Percentiles rank a stretch among this genome's conserved stretches.
Conservation (phyloP, 2,888 invertebrate species). For the Tribolium freemani region DNA sequence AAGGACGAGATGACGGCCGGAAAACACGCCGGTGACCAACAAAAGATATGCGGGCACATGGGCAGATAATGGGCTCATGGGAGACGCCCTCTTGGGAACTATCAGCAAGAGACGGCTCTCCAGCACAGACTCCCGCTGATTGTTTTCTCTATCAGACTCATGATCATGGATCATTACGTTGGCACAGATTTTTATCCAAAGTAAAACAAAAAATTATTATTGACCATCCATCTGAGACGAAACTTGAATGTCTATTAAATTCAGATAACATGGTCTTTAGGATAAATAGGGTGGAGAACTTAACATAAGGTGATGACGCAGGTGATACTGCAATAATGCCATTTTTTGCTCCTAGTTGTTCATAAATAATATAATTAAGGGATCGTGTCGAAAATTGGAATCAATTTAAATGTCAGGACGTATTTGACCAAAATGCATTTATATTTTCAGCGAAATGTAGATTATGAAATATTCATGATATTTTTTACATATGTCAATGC, state of each 20-base stretch:
- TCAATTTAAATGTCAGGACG: background rate
- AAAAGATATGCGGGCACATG: slow-evolving; percentile 40
- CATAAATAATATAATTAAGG: background rate
- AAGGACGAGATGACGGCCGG: slow-evolving; percentile 11
- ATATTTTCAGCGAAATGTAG: background rate
- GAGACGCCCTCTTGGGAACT: slow-evolving; percentile 39
- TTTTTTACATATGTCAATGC: background rate
- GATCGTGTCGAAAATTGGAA: background rate
- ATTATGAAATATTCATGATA: background rate
- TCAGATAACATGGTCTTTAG: slow-evolving; percentile 11
- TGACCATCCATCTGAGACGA: background rate
- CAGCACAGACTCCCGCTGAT: slow-evolving; percentile 36
- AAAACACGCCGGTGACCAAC: slow-evolving; percentile 3
- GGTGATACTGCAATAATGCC: too few species aligned
- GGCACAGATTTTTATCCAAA: background rate
- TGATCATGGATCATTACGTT: background rate
- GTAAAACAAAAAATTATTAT: background rate
- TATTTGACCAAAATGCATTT: background rate
- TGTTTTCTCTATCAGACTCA: slow-evolving; percentile 9
- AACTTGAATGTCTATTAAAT: slow-evolving; percentile 7
- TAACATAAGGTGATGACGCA: background rate
- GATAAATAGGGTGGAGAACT: background rate
- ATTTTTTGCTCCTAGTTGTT: too few species aligned
- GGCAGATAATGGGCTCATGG: slow-evolving; percentile 41
- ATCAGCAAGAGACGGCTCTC: slow-evolving; percentile 42